Evolutionary conservation across 2,888 invertebrate species (phyloP).

Genomic region (Agrotis puta): DNA sequence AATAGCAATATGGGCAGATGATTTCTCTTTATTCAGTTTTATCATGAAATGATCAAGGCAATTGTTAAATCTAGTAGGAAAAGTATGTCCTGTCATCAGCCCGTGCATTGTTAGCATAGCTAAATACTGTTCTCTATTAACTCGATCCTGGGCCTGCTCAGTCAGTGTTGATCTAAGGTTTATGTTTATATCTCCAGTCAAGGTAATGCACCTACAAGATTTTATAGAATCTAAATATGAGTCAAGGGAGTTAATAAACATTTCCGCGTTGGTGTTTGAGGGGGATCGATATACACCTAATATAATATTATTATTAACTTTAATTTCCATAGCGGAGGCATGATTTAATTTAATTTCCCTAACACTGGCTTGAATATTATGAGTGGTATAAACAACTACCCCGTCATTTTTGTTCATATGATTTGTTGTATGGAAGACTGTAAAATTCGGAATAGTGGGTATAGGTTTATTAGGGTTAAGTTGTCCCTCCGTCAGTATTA

Average conservation of each 20-base stretch:
- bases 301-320: background rate
- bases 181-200: no score
- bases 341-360: background rate
- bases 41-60: constrained; percentile 37
- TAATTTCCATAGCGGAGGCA: no score
- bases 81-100: constrained; percentile 26
- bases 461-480: background rate
- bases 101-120: constrained; percentile 23
- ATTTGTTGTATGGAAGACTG: no score
- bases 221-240: background rate
- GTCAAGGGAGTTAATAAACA: background rate
- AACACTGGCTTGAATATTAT: no score
- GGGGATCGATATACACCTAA: background rate
- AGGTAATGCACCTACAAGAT: background rate
- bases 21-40: constrained; percentile 14
- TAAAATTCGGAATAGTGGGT: no score
- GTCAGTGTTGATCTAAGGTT: background rate
- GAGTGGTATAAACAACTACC: no score
- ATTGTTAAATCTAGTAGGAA: constrained; percentile 16
- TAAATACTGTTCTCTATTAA: constrained; percentile 26
- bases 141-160: constrained; percentile 10
- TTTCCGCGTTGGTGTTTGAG: background rate
- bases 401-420: background rate
- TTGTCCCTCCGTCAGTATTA: background rate
- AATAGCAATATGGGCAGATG: constrained; percentile 18